phyloP scores from a whole-genome alignment of 2,113 vertebrate genomes.

The Malurus melanocephalus region DNA sequence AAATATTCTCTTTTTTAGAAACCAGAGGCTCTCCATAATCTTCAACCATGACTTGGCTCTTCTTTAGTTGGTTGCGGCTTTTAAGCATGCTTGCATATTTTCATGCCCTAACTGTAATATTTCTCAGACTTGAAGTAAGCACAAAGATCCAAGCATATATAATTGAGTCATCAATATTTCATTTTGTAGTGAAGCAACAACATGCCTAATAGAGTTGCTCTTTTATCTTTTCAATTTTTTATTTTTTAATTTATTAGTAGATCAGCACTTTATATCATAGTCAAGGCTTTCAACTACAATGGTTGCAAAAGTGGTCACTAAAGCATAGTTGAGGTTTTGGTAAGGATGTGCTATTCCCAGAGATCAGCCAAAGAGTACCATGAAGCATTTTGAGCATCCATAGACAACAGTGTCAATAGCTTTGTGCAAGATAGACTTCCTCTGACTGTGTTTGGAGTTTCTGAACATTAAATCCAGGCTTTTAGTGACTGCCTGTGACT shows the following conservation, averaged over 20 bases:
- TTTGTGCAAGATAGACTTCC: not conserved
- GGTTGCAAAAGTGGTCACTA: not conserved
- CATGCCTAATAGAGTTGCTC: not conserved
- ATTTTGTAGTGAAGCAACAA: not conserved
- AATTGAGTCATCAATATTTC: not conserved
- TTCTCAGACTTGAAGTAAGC: not conserved
- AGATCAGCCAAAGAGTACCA: not conserved
- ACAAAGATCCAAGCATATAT: not conserved
- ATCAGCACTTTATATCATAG: not conserved
- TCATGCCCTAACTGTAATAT: not conserved
- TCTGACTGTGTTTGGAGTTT: not conserved
- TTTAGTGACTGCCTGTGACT: not conserved
- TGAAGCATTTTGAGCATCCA: not conserved
- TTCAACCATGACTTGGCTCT: not conserved
- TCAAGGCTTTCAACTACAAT: not conserved
- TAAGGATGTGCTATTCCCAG: not conserved
- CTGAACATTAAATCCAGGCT: not conserved
- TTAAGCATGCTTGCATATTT: not conserved
- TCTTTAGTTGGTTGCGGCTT: not conserved
- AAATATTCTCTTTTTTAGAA: not conserved
- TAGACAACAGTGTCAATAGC: not conserved
- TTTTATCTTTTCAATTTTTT: not conserved
- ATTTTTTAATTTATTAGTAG: not conserved
- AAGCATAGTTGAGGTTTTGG: not conserved
- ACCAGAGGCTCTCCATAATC: not conserved